Conservation (phyloP, 2,888 invertebrate genomes). For the Thecocarcelia acutangulata region DNA sequence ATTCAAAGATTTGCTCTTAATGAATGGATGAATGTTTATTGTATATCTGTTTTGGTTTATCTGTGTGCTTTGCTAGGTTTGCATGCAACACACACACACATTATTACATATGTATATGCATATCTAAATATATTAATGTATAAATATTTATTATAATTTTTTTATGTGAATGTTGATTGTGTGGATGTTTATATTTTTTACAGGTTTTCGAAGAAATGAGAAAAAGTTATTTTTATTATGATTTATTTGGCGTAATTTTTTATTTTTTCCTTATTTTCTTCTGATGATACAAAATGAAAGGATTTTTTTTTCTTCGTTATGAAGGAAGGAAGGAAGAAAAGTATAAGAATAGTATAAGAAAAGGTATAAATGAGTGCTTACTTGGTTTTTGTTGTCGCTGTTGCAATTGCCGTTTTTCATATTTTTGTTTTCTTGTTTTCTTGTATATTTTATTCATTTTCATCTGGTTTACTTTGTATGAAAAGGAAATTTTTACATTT, state of each 20-base stretch:
- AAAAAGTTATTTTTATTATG: conserved; percentile 68
- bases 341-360: conserved; percentile 43
- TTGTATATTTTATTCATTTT: conserved; percentile 41
- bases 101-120: neutral
- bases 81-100: neutral
- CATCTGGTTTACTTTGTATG: conserved; percentile 58
- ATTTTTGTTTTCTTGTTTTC: conserved; percentile 11
- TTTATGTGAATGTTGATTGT: conserved; percentile 45
- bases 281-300: conserved; percentile 54
- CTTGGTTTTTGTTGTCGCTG: conserved; percentile 57
- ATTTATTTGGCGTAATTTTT: conserved; percentile 67
- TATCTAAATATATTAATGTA: conserved; percentile 58
- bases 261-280: too few relatives aligned
- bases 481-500: conserved; percentile 64
- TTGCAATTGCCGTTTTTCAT: conserved; percentile 17
- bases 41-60: neutral
- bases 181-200: conserved; percentile 24
- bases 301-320: conserved; percentile 22
- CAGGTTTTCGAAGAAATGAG: conserved; percentile 32
- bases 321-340: conserved; percentile 4
- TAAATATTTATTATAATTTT: conserved; percentile 66
- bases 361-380: conserved; percentile 65
- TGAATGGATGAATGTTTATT: neutral
- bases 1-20: conserved; percentile 8
- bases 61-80: neutral